These are phyloP conservation scores for Diachasma alloeum DNA, from an alignment of 1,140 invertebrate species.

Conservation along the genomic window DNA sequence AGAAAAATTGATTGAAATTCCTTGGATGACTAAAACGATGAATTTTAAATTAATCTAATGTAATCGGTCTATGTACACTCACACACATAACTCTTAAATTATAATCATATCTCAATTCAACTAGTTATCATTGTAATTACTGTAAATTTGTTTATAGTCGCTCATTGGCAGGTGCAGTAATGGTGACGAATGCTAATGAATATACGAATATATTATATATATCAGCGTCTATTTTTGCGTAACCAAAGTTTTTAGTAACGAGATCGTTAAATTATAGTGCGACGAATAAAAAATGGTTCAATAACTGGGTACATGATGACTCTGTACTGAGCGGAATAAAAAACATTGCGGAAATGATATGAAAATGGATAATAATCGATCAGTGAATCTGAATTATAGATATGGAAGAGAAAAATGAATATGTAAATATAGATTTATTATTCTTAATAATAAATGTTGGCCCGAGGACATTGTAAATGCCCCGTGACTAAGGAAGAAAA, in stretches of 20 bases:
- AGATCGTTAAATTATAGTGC: constrained; percentile 32
- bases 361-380: constrained; percentile 11
- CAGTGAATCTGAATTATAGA: constrained; percentile 31
- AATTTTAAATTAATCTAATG: constrained; percentile 35
- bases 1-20: not conserved
- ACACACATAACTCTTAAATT: constrained; percentile 40
- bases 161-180: constrained; percentile 24
- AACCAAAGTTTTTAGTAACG: constrained; percentile 59
- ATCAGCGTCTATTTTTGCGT: constrained; percentile 60
- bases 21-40: not conserved
- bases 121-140: constrained; percentile 47
- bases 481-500: constrained; percentile 15
- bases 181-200: constrained; percentile 25
- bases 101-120: constrained; percentile 40
- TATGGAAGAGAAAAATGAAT: constrained; percentile 27
- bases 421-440: constrained; percentile 55
- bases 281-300: not conserved
- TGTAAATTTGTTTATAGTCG: constrained; percentile 60
- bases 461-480: constrained; percentile 38
- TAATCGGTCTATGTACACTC: constrained; percentile 44
- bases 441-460: constrained; percentile 31
- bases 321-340: not conserved
- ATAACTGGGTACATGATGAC: not conserved
- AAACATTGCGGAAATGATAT: not conserved
- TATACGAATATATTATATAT: constrained; percentile 37